phyloP scores from a whole-genome alignment of 2,888 invertebrate species.

The Elegia similella region DNA sequence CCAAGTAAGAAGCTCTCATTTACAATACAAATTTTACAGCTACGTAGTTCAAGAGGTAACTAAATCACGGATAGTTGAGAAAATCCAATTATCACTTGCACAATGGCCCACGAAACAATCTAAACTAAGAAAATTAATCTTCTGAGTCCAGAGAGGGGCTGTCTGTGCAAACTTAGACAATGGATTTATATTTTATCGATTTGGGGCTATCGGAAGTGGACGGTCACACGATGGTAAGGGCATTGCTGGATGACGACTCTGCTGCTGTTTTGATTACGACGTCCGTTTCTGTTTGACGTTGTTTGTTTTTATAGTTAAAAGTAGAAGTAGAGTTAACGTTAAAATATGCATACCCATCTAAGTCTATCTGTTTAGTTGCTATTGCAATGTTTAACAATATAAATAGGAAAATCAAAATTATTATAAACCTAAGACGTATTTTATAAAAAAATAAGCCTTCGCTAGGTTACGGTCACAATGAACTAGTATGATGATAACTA shows the following conservation, averaged over 20 bases:
- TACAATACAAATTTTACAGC: conserved; percentile 46
- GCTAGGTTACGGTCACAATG: too few species aligned
- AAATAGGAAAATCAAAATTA: too few species aligned
- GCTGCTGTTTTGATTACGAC: background rate
- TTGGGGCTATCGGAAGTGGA: conserved; percentile 64
- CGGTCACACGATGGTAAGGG: conserved; percentile 13
- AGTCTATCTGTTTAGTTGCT: too few species aligned
- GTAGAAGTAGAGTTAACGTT: too few species aligned
- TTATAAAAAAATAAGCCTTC: too few species aligned
- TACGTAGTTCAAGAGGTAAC: conserved; percentile 64
- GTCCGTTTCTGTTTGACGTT: conserved; percentile 7
- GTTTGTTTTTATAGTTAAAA: too few species aligned
- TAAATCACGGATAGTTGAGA: conserved; percentile 75
- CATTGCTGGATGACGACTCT: background rate
- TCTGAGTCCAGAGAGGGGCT: conserved; percentile 76
- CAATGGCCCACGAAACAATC: conserved; percentile 82
- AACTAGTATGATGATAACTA: too few species aligned
- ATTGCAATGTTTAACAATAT: too few species aligned
- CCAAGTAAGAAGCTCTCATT: conserved; percentile 17
- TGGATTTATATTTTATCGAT: conserved; percentile 81
- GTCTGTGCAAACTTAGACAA: conserved; percentile 80
- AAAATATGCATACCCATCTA: too few species aligned
- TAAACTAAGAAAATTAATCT: conserved; percentile 82
- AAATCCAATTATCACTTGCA: conserved; percentile 81
- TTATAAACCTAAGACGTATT: too few species aligned